Evolutionary conservation across 2,797 vertebrate genomes (phyloP).

Genomic region (Anabacerthia variegaticeps): DNA sequence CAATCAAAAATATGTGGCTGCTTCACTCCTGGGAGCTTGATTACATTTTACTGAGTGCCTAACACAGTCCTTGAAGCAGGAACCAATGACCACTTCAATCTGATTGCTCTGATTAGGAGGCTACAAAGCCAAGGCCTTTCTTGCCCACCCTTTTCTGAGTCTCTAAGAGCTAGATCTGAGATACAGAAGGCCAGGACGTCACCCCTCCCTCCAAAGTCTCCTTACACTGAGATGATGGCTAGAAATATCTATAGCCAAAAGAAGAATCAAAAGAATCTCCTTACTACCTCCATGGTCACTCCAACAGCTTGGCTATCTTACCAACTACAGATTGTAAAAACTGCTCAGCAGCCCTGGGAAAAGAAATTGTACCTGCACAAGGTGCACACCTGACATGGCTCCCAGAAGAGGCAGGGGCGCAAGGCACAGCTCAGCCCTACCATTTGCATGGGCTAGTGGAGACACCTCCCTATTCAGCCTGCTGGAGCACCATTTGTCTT

Average conservation of each 20-base stretch:
- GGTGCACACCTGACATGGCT: accelerated
- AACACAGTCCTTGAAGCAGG: background rate
- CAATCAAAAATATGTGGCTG: background rate
- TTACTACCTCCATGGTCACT: background rate
- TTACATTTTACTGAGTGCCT: background rate
- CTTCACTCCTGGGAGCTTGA: background rate
- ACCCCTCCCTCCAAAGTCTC: background rate
- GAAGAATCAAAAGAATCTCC: background rate
- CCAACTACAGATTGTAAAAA: background rate
- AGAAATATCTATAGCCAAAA: background rate
- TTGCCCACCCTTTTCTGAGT: background rate
- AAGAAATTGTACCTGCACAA: background rate
- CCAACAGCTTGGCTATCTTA: background rate
- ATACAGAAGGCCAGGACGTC: background rate
- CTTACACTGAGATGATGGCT: background rate
- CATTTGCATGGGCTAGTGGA: background rate
- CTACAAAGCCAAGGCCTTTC: background rate
- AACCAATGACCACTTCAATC: background rate
- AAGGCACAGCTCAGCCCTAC: background rate
- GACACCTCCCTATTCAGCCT: background rate
- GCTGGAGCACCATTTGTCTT: background rate
- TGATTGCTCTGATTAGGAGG: background rate
- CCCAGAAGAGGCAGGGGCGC: background rate
- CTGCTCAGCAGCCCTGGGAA: background rate
- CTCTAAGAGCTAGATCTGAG: background rate